A percentile compares a stretch with the other conserved stretches of the same genome.
Evolutionary conservation across 1,140 invertebrate species (phyloP).

Genomic region (Atta texana): DNA sequence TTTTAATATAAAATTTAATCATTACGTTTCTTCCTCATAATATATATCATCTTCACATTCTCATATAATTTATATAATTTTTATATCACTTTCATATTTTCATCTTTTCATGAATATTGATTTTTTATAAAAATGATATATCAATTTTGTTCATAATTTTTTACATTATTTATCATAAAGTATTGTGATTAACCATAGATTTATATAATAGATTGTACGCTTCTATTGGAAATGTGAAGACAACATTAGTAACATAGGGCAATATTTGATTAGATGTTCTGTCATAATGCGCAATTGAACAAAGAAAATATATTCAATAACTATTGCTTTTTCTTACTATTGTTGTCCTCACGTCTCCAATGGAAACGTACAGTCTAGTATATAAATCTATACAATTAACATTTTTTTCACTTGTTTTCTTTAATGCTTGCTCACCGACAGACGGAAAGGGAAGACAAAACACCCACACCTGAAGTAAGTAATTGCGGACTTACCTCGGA

Average conservation of each 20-base stretch:
- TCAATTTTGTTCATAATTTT: conserved; percentile 2
- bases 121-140: not conserved
- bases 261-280: too few relatives aligned
- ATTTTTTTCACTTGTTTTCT: conserved; percentile 77
- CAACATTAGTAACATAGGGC: too few relatives aligned
- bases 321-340: too few relatives aligned
- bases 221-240: too few relatives aligned
- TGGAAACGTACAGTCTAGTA: too few relatives aligned
- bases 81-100: not conserved
- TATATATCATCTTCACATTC: not conserved
- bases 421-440: conserved; percentile 83
- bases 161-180: not conserved
- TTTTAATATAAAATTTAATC: conserved; percentile 8
- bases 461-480: conserved; percentile 87
- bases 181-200: not conserved
- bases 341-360: too few relatives aligned
- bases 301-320: too few relatives aligned
- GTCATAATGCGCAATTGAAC: too few relatives aligned
- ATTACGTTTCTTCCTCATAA: not conserved
- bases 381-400: conserved; percentile 14
- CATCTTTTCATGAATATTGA: not conserved
- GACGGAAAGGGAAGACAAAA: conserved; percentile 86
- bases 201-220: too few relatives aligned
- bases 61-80: not conserved
- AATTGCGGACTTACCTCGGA: conserved; percentile 78